phyloP scores from a whole-genome alignment of 2,113 vertebrate species.

The Cololabis saira region DNA sequence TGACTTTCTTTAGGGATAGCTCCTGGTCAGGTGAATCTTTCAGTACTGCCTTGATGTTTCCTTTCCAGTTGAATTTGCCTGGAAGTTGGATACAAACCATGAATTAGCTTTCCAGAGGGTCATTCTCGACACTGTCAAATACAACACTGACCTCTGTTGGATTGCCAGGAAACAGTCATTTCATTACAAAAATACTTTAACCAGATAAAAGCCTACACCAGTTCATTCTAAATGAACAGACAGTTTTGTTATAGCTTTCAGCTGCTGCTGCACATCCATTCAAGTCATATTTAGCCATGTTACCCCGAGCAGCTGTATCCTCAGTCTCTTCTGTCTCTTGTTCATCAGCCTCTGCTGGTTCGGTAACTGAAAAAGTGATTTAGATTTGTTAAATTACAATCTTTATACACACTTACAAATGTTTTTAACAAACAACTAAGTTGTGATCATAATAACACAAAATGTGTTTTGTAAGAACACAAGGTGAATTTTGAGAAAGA shows the following conservation, averaged over 20 bases:
- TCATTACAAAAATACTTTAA: not conserved
- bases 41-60: slow-evolving; percentile 91
- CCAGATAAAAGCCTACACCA: not conserved
- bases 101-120: slow-evolving; percentile 2
- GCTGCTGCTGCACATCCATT: too few relatives aligned
- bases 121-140: not conserved
- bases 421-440: not conserved
- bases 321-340: slow-evolving; percentile 48
- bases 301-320: slow-evolving; percentile 67
- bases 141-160: slow-evolving; percentile 64
- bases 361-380: slow-evolving; percentile 33
- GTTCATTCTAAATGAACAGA: not conserved
- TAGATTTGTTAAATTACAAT: too few relatives aligned
- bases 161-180: not conserved
- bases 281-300: not conserved
- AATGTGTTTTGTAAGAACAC: not conserved
- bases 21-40: slow-evolving; percentile 89
- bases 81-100: slow-evolving; percentile 27
- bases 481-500: not conserved
- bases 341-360: slow-evolving; percentile 28
- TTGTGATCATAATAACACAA: not conserved
- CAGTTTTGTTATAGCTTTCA: too few relatives aligned
- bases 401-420: too few relatives aligned
- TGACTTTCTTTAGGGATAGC: slow-evolving; percentile 90
- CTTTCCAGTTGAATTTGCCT: slow-evolving; percentile 99